These are phyloP conservation scores for Lysandra bellargus DNA, from an alignment of 2,888 invertebrate species.

Conservation along the genomic window DNA sequence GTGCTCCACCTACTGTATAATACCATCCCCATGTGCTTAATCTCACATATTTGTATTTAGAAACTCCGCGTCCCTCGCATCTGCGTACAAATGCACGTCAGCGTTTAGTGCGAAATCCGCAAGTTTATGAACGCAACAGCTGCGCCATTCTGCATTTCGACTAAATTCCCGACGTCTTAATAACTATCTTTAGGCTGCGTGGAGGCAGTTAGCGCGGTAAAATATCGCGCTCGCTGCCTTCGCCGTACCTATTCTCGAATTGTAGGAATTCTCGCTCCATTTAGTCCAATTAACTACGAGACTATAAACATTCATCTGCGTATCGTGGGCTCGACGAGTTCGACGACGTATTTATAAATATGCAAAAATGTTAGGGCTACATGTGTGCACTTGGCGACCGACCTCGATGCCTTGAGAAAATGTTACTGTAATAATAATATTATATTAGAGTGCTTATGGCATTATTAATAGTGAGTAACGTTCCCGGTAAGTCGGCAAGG, in stretches of 20 bases:
- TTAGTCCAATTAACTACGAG: conserved; percentile 25
- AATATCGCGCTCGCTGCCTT: conserved; percentile 30
- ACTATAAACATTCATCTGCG: conserved; percentile 26
- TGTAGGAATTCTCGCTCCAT: conserved; percentile 27
- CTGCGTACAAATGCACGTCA: conserved; percentile 35
- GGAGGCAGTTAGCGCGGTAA: conserved; percentile 30
- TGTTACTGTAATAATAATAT: background rate
- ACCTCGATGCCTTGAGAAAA: background rate
- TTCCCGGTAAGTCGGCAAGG: background rate
- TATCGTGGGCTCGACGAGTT: background rate
- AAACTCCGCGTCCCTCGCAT: conserved; percentile 30
- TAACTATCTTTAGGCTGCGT: conserved; percentile 44
- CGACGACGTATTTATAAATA: conserved; percentile 12
- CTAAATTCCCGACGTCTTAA: conserved; percentile 61
- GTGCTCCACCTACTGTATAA: background rate
- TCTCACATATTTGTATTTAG: background rate
- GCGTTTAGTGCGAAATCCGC: conserved; percentile 41
- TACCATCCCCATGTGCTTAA: background rate
- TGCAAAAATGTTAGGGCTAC: background rate
- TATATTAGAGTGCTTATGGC: background rate
- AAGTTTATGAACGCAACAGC: conserved; percentile 46
- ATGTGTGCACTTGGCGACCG: background rate
- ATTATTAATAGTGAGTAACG: background rate
- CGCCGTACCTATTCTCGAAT: conserved; percentile 20
- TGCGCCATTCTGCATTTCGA: conserved; percentile 47